A percentile compares a stretch with the other conserved stretches of the same genome.
Conservation (phyloP, 2,113 vertebrate species). For the Cynoglossus semilaevis region DNA sequence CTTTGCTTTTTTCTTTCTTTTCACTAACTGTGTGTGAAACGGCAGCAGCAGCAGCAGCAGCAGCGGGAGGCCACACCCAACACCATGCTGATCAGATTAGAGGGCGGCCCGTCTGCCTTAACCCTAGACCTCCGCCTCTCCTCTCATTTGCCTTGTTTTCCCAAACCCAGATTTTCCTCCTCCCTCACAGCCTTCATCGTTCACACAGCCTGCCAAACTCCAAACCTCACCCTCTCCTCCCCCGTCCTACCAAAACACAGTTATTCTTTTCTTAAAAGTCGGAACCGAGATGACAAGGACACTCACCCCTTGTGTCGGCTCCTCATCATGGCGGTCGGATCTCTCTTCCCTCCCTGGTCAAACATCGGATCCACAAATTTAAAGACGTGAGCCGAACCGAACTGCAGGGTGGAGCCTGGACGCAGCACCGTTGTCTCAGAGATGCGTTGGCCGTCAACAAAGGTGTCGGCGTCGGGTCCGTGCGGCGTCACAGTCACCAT, state of each 20-base stretch:
- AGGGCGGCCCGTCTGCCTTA: constrained; percentile 60
- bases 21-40: constrained; percentile 24
- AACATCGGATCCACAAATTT: constrained; percentile 97
- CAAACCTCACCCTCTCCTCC: constrained; percentile 49
- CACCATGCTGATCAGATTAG: constrained; percentile 72
- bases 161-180: constrained; percentile 22
- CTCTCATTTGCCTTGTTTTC: constrained; percentile 48
- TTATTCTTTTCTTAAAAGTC: not conserved
- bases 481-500: constrained; percentile 92
- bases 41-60: constrained; percentile 1
- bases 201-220: constrained; percentile 29
- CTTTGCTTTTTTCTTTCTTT: not conserved
- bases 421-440: constrained; percentile 91
- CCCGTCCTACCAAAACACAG: constrained; percentile 20
- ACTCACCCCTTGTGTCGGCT: constrained; percentile 87
- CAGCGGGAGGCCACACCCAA: constrained; percentile 67
- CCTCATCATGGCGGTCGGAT: constrained; percentile 81
- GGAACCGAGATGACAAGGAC: too few species aligned
- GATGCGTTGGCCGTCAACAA: constrained; percentile 89
- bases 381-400: constrained; percentile 89
- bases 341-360: constrained; percentile 88
- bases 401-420: constrained; percentile 92
- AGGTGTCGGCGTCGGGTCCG: constrained; percentile 89
- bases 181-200: constrained; percentile 41
- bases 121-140: constrained; percentile 58